Percentiles rank a stretch among this genome's conserved stretches.
Evolutionary conservation across 2,113 vertebrate genomes (phyloP).

Genomic region (Oreochromis tanganicae): DNA sequence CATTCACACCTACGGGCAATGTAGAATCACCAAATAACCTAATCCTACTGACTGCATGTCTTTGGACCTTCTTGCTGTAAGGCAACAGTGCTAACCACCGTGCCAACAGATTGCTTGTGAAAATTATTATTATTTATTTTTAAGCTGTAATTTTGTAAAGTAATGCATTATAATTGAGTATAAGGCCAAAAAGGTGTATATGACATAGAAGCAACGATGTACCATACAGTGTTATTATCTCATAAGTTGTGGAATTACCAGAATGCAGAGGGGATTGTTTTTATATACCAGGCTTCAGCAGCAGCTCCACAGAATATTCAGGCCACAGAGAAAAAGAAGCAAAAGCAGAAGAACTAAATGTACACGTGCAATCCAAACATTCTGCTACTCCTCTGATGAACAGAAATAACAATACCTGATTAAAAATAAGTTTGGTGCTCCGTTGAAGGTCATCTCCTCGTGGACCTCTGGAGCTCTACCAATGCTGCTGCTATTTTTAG

Average conservation of each 20-base stretch:
- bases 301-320: not conserved
- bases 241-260: not conserved
- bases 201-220: not conserved
- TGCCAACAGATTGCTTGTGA: not conserved
- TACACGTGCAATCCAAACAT: not conserved
- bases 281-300: not conserved
- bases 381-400: not conserved
- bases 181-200: not conserved
- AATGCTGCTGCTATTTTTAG: not conserved
- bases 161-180: not conserved
- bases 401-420: not conserved
- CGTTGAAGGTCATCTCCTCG: not conserved
- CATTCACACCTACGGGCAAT: too few relatives aligned
- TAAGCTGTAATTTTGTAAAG: not conserved
- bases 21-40: not conserved
- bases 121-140: not conserved
- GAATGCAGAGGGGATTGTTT: not conserved
- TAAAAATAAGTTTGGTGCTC: not conserved
- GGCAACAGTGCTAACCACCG: not conserved
- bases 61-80: not conserved
- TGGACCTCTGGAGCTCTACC: not conserved
- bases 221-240: not conserved
- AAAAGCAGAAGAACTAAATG: not conserved
- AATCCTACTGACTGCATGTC: not conserved
- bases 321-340: not conserved